Percentiles rank a stretch among this genome's conserved stretches.
Conservation (phyloP, 2,113 vertebrate genomes). For the Oceanodroma tethys region DNA sequence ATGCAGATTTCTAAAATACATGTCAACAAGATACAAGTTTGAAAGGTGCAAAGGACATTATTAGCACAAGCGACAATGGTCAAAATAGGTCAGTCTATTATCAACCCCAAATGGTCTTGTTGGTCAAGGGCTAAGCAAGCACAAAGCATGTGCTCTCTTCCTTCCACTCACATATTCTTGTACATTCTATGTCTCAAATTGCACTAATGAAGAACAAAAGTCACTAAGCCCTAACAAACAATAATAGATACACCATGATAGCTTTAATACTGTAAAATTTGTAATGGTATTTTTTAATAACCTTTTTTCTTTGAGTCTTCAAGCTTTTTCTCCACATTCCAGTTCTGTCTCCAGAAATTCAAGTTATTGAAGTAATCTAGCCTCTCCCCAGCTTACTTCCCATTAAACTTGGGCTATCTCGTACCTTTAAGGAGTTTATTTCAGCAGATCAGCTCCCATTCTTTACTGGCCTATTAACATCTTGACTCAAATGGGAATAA, state of each 20-base stretch:
- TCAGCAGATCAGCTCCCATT: neutral
- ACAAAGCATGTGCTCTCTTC: neutral
- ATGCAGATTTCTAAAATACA: neutral
- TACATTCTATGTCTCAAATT: neutral
- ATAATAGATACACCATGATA: neutral
- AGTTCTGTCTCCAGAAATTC: neutral
- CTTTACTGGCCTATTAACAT: neutral
- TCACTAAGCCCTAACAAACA: neutral
- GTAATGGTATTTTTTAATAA: neutral
- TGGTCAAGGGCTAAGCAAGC: neutral
- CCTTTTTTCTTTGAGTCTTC: neutral
- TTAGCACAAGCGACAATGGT: neutral
- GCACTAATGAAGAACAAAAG: neutral
- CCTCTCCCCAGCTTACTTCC: neutral
- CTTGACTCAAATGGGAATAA: neutral
- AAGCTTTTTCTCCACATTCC: neutral
- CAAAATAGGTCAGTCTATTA: neutral
- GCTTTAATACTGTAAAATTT: neutral
- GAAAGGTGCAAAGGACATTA: neutral
- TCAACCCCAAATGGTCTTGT: neutral
- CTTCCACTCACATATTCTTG: neutral
- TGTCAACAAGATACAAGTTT: neutral
- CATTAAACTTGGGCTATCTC: neutral
- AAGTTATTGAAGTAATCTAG: neutral
- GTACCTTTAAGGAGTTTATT: neutral